phyloP scores from a whole-genome alignment of 2,888 invertebrate genomes.

The Pseudanteris insignis region DNA sequence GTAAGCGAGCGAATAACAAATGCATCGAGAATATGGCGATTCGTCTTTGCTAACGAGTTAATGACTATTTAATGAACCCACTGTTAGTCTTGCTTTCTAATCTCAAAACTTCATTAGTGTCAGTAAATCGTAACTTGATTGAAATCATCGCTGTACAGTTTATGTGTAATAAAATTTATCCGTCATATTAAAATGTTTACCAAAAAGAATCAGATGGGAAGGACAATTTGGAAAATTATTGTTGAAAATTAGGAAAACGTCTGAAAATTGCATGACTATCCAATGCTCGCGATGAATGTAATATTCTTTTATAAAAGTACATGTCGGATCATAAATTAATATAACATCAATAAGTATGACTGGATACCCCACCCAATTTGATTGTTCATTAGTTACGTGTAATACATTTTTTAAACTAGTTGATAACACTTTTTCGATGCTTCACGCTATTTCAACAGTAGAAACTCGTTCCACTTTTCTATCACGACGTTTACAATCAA shows the following conservation, averaged over 20 bases:
- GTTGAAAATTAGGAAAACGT: too few relatives aligned
- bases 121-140: constrained; percentile 15
- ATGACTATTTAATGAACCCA: constrained; percentile 29
- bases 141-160: constrained; percentile 5
- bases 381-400: too few relatives aligned
- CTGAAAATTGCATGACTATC: too few relatives aligned
- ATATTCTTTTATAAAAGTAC: too few relatives aligned
- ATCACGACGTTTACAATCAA: constrained; percentile 16
- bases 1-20: neutral
- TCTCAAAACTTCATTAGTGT: constrained; percentile 28
- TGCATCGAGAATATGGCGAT: constrained; percentile 7
- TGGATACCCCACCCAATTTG: too few relatives aligned
- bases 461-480: constrained; percentile 36
- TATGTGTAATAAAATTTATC: constrained; percentile 1
- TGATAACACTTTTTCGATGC: constrained; percentile 33
- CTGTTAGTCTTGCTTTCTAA: constrained; percentile 35
- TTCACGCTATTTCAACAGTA: constrained; percentile 19
- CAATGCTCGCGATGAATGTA: too few relatives aligned
- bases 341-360: too few relatives aligned
- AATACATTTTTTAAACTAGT: constrained; percentile 5
- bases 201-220: too few relatives aligned
- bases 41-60: constrained; percentile 22
- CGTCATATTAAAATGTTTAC: too few relatives aligned
- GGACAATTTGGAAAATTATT: too few relatives aligned
- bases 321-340: too few relatives aligned